Evolutionary conservation across 2,797 vertebrate genomes (phyloP), one percentile per base, ranked within the genome.

Genomic region (Xyrichtys novacula): DNA sequence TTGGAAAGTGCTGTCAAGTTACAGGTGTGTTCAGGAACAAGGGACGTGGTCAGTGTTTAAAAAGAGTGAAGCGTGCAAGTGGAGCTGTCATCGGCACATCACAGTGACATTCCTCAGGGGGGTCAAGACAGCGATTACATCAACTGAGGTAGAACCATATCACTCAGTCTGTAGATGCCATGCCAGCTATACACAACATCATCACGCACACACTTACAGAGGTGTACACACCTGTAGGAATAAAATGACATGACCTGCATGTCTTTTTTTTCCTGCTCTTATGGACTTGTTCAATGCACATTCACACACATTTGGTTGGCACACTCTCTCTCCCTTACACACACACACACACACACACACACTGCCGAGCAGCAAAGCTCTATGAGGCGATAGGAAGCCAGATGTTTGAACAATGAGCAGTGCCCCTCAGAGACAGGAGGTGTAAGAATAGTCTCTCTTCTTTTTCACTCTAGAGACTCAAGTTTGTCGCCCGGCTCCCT

Each of bases 331-430:
- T 31, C 31, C 7, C 7, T 31, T 10, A 7, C 31, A 3, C 12
- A 32, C 1, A 22, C 16, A 55, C 12, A 55, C 23, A 42, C 56
- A 39, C 23, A 57, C 55, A 60, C 44, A 32, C 17, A 22, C 23
- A 38, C 16, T 77, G 80, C 67, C 47, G 74, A 76, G 63, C 25
- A 6, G 52, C 31, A 46, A 16, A 76, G 54, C 25, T 48, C 47
- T 57, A 3, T 0, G 39, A 42, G 20, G 76, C 43, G 36, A 80
- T 50, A 55, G 70, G 65, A 83, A 84, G 64, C 74, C 88, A 90
- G 88, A 78, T 90, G 88, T 81, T 83, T 32, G 17, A 67, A 87
- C 85, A 90, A 90, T 86, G 54, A 70, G 63, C 70, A 80, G 86
- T 63, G 55, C 78, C 81, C 65, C 70, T 82, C 54, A 55, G 62